Base-by-base conservation (phyloP, 2,113 vertebrate species). In the Oxyura jamaicensis region DNA sequence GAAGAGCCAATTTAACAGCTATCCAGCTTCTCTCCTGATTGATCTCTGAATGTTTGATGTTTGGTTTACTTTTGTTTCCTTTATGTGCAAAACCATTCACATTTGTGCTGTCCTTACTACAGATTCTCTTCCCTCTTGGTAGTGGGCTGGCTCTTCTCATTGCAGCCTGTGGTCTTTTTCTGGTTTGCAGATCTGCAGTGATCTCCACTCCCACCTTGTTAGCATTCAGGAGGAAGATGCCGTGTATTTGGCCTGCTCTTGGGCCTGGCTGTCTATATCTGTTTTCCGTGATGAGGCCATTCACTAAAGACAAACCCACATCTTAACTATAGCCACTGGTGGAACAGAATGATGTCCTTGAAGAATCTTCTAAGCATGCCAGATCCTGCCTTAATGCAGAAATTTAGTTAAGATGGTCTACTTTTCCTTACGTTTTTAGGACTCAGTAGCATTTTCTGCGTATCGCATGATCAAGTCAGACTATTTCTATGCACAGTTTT, bases 101-200 rank as follows among this genome's bases (percentile, higher is more conserved):
- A 31, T 86, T 63, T 42, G 59, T 31, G 19, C 58, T 85, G 53
- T 76, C 56, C 13, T 75, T 14, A 23, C 79, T 55, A 9, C 31
- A 41, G 33, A 4, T 3, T 14, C 44, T 25, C n/a, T 72, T 56
- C 48, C 73, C 23, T 28, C 55, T 15, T 76, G 74, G 52, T n/a
- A 29, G 2, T 52, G 55, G 33, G 25, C 71, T 73, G 36, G 8
- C 8, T 66, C 31, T 72, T 68, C 71, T 76, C 23, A 66, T 35
- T 52, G 44, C n/a, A 60, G 71, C 48, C 23, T 1, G 0, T 0
- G 0, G 3, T 25, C 28, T 28, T 76, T 42, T 41, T 12, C 74
- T 84, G 39, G 33, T 39, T 65, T 91, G 20, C 39, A 72, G 60
- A 60, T 52, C 56, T 41, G 33, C 71, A 68, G 33, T 21, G 41